A percentile compares a stretch with the other conserved stretches of the same genome.
Evolutionary conservation across 2,888 invertebrate species (phyloP).

Genomic region (Opisthograptis luteolata): DNA sequence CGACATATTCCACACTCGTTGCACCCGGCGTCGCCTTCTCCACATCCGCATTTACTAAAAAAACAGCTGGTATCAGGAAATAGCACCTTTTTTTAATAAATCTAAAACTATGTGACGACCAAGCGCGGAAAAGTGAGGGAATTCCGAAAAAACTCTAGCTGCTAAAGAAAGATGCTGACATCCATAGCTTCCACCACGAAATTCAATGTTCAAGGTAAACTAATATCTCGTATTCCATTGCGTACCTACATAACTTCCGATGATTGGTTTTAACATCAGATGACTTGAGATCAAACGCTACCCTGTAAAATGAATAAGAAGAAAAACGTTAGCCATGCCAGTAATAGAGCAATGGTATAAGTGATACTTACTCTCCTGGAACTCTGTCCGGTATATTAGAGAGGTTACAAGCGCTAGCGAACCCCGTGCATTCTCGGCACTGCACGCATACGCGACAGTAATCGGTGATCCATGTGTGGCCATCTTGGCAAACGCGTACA

Average conservation of each 20-base stretch:
- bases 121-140: too few relatives aligned
- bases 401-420: constrained; percentile 88
- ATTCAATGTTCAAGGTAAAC: too few relatives aligned
- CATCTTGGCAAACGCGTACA: constrained; percentile 81
- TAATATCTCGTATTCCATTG: too few relatives aligned
- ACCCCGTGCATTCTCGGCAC: constrained; percentile 97
- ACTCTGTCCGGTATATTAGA: constrained; percentile 88
- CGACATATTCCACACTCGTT: constrained; percentile 96
- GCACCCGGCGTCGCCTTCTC: constrained; percentile 97
- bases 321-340: constrained; percentile 8
- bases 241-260: too few relatives aligned
- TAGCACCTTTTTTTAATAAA: neutral
- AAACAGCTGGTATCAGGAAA: neutral
- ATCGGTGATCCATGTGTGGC: constrained; percentile 92
- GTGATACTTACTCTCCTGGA: constrained; percentile 91
- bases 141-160: too few relatives aligned
- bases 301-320: too few relatives aligned
- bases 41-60: constrained; percentile 96
- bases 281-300: too few relatives aligned
- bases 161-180: too few relatives aligned
- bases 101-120: too few relatives aligned
- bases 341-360: neutral
- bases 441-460: constrained; percentile 95
- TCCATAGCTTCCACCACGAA: too few relatives aligned
- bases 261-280: too few relatives aligned